These are phyloP conservation scores for Chromoteleia sp. DNA, from an alignment of 2,888 invertebrate genomes.

Conservation along the genomic window DNA sequence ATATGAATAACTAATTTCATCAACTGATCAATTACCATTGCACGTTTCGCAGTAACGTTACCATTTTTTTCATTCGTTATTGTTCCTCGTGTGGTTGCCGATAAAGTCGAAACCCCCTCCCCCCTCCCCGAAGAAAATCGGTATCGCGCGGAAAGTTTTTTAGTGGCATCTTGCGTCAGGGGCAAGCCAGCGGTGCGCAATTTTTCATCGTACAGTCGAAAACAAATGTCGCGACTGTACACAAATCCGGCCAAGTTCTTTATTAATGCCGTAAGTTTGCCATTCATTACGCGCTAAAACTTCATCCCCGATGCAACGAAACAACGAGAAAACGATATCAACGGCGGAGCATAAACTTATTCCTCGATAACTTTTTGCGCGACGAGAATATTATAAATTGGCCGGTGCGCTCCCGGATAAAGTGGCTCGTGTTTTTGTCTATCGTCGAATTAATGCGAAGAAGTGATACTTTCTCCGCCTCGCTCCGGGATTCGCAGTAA, in stretches of 20 bases:
- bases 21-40: too few relatives aligned
- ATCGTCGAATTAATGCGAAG: slow-evolving; percentile 1
- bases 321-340: slow-evolving; percentile 21
- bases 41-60: too few relatives aligned
- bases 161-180: slow-evolving; percentile 6
- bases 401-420: slow-evolving; percentile 1
- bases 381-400: slow-evolving; percentile 29
- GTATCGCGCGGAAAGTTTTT: slow-evolving; percentile 16
- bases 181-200: slow-evolving; percentile 22
- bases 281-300: slow-evolving; percentile 56
- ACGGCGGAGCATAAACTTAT: slow-evolving; percentile 9
- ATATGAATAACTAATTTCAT: too few relatives aligned
- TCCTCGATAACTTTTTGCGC: slow-evolving; percentile 36
- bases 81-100: too few relatives aligned
- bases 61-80: too few relatives aligned
- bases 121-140: too few relatives aligned
- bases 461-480: too few relatives aligned
- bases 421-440: slow-evolving; percentile 1
- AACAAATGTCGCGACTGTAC: slow-evolving; percentile 57
- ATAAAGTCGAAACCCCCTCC: too few relatives aligned
- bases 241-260: slow-evolving; percentile 55
- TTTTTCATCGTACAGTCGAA: slow-evolving; percentile 61
- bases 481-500: not conserved
- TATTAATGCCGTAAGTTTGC: slow-evolving; percentile 61
- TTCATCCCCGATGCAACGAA: slow-evolving; percentile 36